Conservation (phyloP, 2,888 invertebrate genomes). For the Trissonchulus sp. region DNA sequence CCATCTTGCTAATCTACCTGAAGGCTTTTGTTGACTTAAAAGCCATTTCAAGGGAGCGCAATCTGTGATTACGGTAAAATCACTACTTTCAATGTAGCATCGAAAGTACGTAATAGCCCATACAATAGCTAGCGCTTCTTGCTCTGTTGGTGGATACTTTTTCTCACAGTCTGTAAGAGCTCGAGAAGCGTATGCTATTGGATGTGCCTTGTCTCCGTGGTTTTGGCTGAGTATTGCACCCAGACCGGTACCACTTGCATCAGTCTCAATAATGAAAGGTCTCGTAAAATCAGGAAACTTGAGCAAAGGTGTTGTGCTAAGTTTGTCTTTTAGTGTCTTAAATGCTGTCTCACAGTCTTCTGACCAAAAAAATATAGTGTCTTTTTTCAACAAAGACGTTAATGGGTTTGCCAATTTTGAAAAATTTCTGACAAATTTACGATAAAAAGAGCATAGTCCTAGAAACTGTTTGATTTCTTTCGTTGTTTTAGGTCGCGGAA, state of each 20-base stretch:
- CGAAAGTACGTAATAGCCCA: constrained; percentile 16
- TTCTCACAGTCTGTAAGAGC: background rate
- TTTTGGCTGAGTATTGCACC: constrained; percentile 23
- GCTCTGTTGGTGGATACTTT: constrained; percentile 13
- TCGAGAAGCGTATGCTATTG: constrained; percentile 20
- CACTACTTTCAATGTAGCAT: background rate
- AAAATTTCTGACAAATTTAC: constrained; percentile 6
- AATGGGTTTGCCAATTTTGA: background rate
- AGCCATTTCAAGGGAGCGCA: constrained; percentile 5
- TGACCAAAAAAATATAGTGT: background rate
- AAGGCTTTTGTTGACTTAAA: background rate
- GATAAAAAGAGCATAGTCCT: background rate
- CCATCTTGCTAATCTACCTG: background rate
- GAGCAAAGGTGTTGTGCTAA: constrained; percentile 2
- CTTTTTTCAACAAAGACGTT: background rate
- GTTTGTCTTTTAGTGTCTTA: constrained; percentile 1
- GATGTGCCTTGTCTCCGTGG: background rate
- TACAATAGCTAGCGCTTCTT: constrained; percentile 23
- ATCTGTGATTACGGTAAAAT: constrained; percentile 19
- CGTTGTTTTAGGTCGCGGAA: constrained; percentile 1
- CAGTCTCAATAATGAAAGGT: constrained; percentile 21
- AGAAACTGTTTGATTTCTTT: constrained; percentile 6
- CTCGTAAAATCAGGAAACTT: constrained; percentile 19
- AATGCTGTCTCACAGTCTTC: background rate
- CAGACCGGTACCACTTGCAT: constrained; percentile 9